phyloP scores from a whole-genome alignment of 2,888 invertebrate species.

The Empis stercorea region DNA sequence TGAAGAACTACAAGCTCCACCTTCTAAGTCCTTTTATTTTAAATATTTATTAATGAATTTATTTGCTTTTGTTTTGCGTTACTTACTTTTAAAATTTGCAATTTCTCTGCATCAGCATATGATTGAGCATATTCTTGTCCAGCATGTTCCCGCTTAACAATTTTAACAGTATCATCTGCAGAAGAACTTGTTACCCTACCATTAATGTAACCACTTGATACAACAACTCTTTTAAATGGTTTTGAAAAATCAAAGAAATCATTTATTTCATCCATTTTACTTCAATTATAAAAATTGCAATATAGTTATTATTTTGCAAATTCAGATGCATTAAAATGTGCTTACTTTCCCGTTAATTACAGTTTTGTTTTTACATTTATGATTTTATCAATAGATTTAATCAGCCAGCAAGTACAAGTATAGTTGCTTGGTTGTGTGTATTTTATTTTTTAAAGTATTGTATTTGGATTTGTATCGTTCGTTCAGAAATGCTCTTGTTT shows the following conservation, averaged over 20 bases:
- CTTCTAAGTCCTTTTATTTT: neutral
- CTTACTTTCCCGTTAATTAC: too few species aligned
- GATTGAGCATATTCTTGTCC: slow-evolving; percentile 23
- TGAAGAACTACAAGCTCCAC: neutral
- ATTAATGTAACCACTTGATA: slow-evolving; percentile 19
- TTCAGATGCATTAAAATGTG: too few species aligned
- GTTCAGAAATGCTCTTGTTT: too few species aligned
- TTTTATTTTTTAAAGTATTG: too few species aligned
- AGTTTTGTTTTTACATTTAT: too few species aligned
- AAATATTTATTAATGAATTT: neutral
- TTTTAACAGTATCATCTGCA: slow-evolving; percentile 12
- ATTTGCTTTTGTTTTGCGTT: neutral
- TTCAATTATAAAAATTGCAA: too few species aligned
- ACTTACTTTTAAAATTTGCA: slow-evolving; percentile 21
- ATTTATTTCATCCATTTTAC: slow-evolving; percentile 21
- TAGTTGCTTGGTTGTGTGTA: too few species aligned
- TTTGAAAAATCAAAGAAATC: slow-evolving; percentile 33
- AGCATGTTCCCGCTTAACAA: slow-evolving; percentile 21
- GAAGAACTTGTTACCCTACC: slow-evolving; percentile 11
- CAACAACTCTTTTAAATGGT: slow-evolving; percentile 21
- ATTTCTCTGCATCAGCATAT: slow-evolving; percentile 19
- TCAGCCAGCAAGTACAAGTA: too few species aligned
- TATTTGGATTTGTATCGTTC: too few species aligned
- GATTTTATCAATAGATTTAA: too few species aligned
- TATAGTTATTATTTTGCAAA: too few species aligned